Evolutionary conservation across 2,888 invertebrate species (phyloP).

Genomic region (Hydrotaea cyrtoneurina): DNA sequence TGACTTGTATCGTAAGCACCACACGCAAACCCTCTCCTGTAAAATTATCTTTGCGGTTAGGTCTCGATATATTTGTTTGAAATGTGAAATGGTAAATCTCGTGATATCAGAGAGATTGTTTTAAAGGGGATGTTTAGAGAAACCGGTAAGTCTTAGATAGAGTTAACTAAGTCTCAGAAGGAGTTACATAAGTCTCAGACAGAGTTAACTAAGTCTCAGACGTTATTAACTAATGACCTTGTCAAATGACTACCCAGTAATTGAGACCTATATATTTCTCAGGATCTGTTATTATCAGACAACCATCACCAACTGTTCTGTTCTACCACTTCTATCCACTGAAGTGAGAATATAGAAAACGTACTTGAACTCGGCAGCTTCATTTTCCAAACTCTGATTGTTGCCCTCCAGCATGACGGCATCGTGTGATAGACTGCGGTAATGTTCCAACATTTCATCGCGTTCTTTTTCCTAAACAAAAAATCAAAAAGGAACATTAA

Average conservation of each 20-base stretch:
- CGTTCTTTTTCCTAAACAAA: conserved; percentile 87
- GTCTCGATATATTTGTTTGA: too few relatives aligned
- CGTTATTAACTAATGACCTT: too few relatives aligned
- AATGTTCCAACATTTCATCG: conserved; percentile 90
- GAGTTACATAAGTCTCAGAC: too few relatives aligned
- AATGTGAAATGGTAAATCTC: too few relatives aligned
- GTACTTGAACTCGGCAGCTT: conserved; percentile 86
- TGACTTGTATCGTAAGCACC: too few relatives aligned
- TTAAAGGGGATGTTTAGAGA: too few relatives aligned
- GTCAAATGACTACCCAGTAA: not conserved
- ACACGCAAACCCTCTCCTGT: too few relatives aligned
- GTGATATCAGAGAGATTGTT: too few relatives aligned
- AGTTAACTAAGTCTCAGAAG: too few relatives aligned
- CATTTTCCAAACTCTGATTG: conserved; percentile 89
- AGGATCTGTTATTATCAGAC: not conserved
- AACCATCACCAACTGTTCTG: not conserved
- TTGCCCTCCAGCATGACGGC: conserved; percentile 89
- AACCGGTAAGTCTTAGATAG: too few relatives aligned
- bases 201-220: too few relatives aligned
- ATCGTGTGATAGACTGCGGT: conserved; percentile 88
- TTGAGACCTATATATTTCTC: not conserved
- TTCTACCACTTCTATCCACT: not conserved
- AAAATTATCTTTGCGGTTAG: too few relatives aligned
- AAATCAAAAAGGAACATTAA: not conserved
- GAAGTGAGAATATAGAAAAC: conserved; percentile 31